A percentile compares a stretch with the other conserved stretches of the same genome.
Conservation (phyloP, 2,888 invertebrate genomes). For the Leptinotarsa tumamoca region DNA sequence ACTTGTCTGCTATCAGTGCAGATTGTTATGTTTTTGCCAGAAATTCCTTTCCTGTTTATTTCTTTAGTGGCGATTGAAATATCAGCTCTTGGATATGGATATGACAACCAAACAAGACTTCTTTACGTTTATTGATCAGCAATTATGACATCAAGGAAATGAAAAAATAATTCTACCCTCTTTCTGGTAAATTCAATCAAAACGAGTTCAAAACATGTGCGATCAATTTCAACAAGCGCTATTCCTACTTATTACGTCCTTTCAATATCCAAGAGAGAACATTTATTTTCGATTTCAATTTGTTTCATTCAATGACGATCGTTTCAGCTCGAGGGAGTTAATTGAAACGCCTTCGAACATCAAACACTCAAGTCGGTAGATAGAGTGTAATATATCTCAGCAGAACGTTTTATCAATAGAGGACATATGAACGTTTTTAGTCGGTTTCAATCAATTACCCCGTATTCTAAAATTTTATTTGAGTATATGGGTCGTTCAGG, state of each 20-base stretch:
- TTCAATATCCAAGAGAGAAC: background rate
- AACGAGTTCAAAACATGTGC: background rate
- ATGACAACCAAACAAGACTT: background rate
- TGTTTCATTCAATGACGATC: background rate
- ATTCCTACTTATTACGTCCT: background rate
- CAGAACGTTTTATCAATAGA: too few species aligned
- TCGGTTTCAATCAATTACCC: too few species aligned
- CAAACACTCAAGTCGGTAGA: background rate
- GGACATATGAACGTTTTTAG: too few species aligned
- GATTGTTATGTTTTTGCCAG: too few species aligned
- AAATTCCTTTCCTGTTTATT: too few species aligned
- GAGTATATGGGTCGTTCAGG: too few species aligned
- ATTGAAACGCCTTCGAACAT: slow-evolving; percentile 6
- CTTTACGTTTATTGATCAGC: background rate
- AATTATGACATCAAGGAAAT: background rate
- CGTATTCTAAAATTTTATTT: too few species aligned
- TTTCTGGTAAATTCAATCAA: background rate
- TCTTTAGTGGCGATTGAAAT: too few species aligned
- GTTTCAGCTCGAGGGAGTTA: background rate
- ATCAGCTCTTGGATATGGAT: too few species aligned
- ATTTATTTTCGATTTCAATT: slow-evolving; percentile 1
- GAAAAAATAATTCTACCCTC: background rate
- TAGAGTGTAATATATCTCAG: background rate
- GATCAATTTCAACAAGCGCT: background rate
- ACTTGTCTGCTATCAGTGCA: too few species aligned